Conservation (phyloP, 2,797 vertebrate genomes). For the Danio aesculapii region DNA sequence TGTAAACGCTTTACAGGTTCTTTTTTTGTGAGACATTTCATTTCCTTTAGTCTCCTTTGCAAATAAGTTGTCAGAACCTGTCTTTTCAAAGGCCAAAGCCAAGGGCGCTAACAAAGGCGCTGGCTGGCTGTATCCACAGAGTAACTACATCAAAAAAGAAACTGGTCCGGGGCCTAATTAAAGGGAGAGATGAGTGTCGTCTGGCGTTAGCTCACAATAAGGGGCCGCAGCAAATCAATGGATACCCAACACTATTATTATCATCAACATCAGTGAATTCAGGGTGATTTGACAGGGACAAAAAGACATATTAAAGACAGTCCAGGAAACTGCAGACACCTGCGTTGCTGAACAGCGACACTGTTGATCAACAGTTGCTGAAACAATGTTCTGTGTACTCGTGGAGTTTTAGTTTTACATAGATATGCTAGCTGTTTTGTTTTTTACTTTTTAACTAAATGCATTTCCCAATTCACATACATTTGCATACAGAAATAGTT, state of each 20-base stretch:
- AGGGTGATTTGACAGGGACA: conserved; percentile 80
- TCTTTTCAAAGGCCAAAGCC: conserved; percentile 45
- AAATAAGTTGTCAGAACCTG: conserved; percentile 48
- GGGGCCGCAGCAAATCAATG: conserved; percentile 81
- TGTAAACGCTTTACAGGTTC: conserved; percentile 26
- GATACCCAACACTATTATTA: conserved; percentile 77
- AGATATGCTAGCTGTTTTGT: not conserved
- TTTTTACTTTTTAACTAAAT: too few species aligned
- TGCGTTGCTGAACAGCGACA: conserved; percentile 62
- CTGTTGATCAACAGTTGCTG: conserved; percentile 18
- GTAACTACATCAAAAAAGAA: conserved; percentile 74
- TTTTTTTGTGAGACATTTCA: conserved; percentile 33
- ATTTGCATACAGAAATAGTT: too few species aligned
- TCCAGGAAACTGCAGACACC: conserved; percentile 76
- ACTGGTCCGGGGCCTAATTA: conserved; percentile 78
- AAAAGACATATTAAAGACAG: conserved; percentile 77
- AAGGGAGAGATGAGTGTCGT: conserved; percentile 77
- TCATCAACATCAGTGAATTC: conserved; percentile 68
- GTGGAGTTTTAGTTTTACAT: conserved; percentile 19
- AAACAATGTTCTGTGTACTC: not conserved
- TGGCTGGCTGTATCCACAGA: conserved; percentile 56
- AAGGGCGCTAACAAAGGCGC: conserved; percentile 38
- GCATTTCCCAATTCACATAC: too few species aligned
- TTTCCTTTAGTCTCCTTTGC: conserved; percentile 28
- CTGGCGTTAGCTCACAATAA: conserved; percentile 76